Conservation (phyloP, 2,113 vertebrate genomes). For the Aegotheles bennettii region DNA sequence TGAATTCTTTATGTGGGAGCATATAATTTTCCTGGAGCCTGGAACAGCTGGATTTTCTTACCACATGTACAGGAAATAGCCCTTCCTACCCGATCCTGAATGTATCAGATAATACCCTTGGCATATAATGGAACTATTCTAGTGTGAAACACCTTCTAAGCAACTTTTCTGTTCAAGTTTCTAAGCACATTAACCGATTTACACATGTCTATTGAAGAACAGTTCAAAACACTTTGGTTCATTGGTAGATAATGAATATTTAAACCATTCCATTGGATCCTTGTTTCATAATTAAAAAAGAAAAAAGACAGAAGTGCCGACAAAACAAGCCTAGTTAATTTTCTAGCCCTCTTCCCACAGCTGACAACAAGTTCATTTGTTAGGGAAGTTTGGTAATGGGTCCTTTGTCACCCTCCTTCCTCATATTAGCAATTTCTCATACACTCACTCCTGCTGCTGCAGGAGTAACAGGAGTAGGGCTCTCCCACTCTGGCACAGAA, state of each 20-base stretch:
- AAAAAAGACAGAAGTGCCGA: background rate
- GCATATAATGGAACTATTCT: background rate
- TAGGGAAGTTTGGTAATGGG: background rate
- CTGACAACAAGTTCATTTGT: background rate
- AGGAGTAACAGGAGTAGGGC: background rate
- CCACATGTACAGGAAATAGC: slow-evolving; percentile 50
- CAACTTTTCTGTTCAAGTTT: background rate
- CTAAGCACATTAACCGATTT: background rate
- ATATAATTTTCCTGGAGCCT: slow-evolving; percentile 15
- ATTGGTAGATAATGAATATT: background rate
- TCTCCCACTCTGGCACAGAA: background rate
- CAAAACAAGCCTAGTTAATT: background rate
- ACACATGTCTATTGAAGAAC: background rate
- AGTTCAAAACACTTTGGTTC: background rate
- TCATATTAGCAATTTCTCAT: background rate
- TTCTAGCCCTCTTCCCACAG: background rate
- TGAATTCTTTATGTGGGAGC: slow-evolving; percentile 16
- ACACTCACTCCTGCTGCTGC: background rate
- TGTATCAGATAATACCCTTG: slow-evolving; percentile 5
- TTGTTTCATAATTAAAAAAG: background rate
- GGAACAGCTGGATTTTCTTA: slow-evolving; percentile 51
- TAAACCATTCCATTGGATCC: background rate
- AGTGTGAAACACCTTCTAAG: background rate
- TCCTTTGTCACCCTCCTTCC: background rate
- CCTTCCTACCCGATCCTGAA: slow-evolving; percentile 23